Evolutionary conservation across 2,888 invertebrate species (phyloP).

Genomic region (Dolichopus griseipennis): DNA sequence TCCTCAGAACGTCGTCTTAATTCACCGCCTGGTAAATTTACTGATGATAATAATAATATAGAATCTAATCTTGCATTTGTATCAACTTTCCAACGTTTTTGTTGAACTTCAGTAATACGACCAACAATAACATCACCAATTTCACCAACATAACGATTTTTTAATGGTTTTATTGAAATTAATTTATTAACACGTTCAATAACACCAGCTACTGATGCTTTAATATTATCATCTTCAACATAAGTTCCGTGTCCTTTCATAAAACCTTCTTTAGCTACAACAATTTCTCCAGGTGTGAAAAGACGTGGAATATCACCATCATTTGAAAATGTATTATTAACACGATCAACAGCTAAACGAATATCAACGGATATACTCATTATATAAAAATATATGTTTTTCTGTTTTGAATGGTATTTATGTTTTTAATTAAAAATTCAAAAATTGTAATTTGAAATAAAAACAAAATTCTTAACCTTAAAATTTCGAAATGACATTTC

Average conservation of each 20-base stretch:
- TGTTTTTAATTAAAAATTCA: no score
- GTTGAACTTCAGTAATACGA: slow-evolving; percentile 86
- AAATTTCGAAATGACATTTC: no score
- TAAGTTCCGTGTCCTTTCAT: slow-evolving; percentile 95
- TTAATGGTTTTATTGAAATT: slow-evolving; percentile 82
- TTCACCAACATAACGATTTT: slow-evolving; percentile 84
- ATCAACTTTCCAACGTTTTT: slow-evolving; percentile 90
- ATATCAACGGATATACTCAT: background rate
- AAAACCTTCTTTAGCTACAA: slow-evolving; percentile 56
- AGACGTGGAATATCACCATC: slow-evolving; percentile 55
- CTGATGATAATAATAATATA: slow-evolving; percentile 77
- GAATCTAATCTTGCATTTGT: slow-evolving; percentile 86
- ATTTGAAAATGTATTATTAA: slow-evolving; percentile 45
- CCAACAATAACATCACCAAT: slow-evolving; percentile 97
- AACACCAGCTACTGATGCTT: slow-evolving; percentile 90
- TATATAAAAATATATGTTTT: background rate
- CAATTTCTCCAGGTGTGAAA: slow-evolving; percentile 81
- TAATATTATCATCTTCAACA: slow-evolving; percentile 68
- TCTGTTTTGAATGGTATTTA: no score
- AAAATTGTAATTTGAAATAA: no score
- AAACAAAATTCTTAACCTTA: no score
- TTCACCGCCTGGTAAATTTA: slow-evolving; percentile 96
- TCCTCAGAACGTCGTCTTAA: slow-evolving; percentile 84
- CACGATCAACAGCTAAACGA: slow-evolving; percentile 54
- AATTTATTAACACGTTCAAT: slow-evolving; percentile 92